Base-by-base conservation (phyloP, 1,140 invertebrate species). In the Drosophila insularis region DNA sequence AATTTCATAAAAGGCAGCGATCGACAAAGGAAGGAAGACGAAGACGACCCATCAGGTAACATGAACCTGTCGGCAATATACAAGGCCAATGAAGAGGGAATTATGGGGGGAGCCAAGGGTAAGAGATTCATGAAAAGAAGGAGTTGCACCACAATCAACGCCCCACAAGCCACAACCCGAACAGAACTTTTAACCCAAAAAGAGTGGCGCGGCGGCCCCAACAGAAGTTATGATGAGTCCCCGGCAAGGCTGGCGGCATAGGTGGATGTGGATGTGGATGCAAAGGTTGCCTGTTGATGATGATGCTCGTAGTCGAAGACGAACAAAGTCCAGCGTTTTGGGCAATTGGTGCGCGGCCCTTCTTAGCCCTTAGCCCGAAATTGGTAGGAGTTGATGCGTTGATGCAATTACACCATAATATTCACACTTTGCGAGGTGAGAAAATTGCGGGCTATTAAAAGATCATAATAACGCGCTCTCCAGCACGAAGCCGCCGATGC, bases 331-430 rank as follows among this genome's bases (percentile, higher is more conserved):
- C 61, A 55, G 77, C 65, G 77, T 71, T 89, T 89, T 78, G 85
- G 84, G 84, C 84, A 89, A 89, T 89, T 89, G 85, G 74, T 65
- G 85, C 74, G 73, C 4, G 27, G 27, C 77, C 58, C 68, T 78
- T 84, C 84, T 80, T 89, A 71, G 82, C 80, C 86, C 76, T 89
- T 72, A 78, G 80, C 86, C 64, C 67, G 68, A 90, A 91, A 90
- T 91, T 91, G 90, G 90, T 91, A 91, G 90, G 90, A 91, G 90
- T 91, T 91, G 90, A 91, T 91, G 84, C 90, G 90, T 91, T 91
- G 90, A 91, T 91, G 90, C 90, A 91, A 91, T 91, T 91, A 91
- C 90, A 91, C 90, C 90, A 89, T 91, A 91, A 91, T 91, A 91
- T 91, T 91, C 90, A 91, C 90, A 91, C 90, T 91, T 91, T 91